Base-by-base conservation (phyloP, 2,797 vertebrate species). In the Streptopelia turtur region DNA sequence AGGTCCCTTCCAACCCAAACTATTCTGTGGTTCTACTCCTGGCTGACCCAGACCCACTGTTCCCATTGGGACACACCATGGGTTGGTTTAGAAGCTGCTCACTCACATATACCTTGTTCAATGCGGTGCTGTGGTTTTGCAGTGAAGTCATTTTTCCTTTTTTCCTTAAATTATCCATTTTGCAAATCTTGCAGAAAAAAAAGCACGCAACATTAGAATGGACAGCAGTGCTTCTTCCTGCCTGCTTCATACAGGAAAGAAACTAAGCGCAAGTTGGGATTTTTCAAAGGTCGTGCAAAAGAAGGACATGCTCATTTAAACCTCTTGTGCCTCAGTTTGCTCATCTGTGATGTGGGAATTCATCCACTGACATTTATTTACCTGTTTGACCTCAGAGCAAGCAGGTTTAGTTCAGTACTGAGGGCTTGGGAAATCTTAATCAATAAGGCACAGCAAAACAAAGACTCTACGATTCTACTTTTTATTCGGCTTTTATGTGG, bases 1-100 rank as follows among this genome's bases (percentile, higher is more conserved):
- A 45, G 43, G 18, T 20, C 43, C 43, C 18, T 45, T 45, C 17
- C 17, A 45, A 45, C 43, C 9, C 43, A 45, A 45, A 45, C 43
- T 20, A 1, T 10, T 14, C n/a, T 79, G 43, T 45, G 43, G 45
- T n/a, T 16, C 43, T 18, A 3, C 37, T 45, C n/a, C 65, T 65
- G 43, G 13, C n/a, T 45, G 16, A 25, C 37, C 35, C 37, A 71
- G 65, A 10, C 15, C 45, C n/a, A 24, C 20, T n/a, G 2, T 37
- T 50, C 50, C 23, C 71, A 50, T 1, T 24, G 28, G n/a, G 31
- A 33, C 1, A 1, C 1, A 1, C 53, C 47, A 10, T 3, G 14
- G 35, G 31, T 43, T 35, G 5, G 25, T 35, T 17, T 10, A 35
- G 63, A 35, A 61, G 41, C 47, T 41, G 31, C n/a, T 41, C 16